phyloP scores from a whole-genome alignment of 2,888 invertebrate species.

The Gastracanthus pulcherrimus region DNA sequence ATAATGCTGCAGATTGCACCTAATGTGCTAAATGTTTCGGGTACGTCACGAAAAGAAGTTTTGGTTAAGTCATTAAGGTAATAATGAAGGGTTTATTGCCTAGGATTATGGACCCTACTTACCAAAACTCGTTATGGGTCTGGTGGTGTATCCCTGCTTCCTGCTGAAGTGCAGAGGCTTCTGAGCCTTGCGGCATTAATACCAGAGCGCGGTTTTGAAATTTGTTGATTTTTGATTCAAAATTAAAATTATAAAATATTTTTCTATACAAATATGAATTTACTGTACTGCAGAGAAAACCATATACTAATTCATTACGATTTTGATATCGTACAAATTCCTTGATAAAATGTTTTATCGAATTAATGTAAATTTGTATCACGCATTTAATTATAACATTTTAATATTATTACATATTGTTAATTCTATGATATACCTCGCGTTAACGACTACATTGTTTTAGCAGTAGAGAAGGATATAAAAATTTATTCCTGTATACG shows the following conservation, averaged over 20 bases:
- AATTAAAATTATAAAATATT: background rate
- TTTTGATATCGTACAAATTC: too few species aligned
- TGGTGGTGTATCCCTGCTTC: background rate
- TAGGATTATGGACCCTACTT: constrained; percentile 15
- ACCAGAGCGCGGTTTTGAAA: background rate
- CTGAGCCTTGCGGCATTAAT: background rate
- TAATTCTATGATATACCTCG: too few species aligned
- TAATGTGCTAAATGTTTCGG: background rate
- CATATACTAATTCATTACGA: too few species aligned
- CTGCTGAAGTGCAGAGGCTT: background rate
- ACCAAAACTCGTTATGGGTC: constrained; percentile 29
- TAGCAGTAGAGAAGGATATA: too few species aligned
- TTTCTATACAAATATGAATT: too few species aligned
- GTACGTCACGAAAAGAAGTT: constrained; percentile 7
- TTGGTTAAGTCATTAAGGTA: constrained; percentile 47
- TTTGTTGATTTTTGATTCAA: background rate
- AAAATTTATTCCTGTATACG: too few species aligned
- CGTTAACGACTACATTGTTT: too few species aligned
- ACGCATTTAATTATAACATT: too few species aligned
- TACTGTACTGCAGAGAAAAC: too few species aligned
- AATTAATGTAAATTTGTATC: too few species aligned
- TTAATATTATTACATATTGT: too few species aligned
- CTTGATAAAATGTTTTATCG: too few species aligned
- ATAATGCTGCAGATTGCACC: background rate
- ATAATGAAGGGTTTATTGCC: constrained; percentile 47